Percentiles rank a stretch among this genome's conserved stretches.
Conservation (phyloP, 2,113 vertebrate species). For the Oryzias celebensis region DNA sequence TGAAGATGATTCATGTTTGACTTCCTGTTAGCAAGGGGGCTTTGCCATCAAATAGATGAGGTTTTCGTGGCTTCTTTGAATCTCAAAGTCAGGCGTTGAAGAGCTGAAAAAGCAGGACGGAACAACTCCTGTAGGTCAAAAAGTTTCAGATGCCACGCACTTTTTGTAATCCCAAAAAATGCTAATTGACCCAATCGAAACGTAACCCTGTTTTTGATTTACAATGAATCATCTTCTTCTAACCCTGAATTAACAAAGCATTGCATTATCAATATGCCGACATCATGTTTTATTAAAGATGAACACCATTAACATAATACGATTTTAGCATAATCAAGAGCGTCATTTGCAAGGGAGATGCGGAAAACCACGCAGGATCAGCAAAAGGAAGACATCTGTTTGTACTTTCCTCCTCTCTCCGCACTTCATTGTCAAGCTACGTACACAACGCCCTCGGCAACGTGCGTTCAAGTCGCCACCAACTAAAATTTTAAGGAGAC, state of each 20-base stretch:
- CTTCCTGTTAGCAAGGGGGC: conserved; percentile 37
- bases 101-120: not conserved
- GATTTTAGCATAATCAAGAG: conserved; percentile 74
- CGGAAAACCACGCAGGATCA: conserved; percentile 43
- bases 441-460: too few species aligned
- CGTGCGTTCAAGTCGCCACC: too few species aligned
- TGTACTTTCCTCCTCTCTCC: not conserved
- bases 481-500: too few species aligned
- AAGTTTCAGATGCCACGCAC: too few species aligned
- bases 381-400: conserved; percentile 25
- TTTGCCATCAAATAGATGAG: conserved; percentile 32
- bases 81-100: conserved; percentile 10
- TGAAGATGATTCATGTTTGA: conserved; percentile 47
- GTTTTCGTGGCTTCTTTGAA: conserved; percentile 34
- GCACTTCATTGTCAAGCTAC: too few species aligned
- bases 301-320: conserved; percentile 70
- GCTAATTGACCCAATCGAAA: conserved; percentile 4
- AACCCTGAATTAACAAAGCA: conserved; percentile 63
- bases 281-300: conserved; percentile 78
- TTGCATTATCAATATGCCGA: conserved; percentile 72
- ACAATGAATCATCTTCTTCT: conserved; percentile 41
- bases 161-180: too few species aligned
- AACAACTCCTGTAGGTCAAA: too few species aligned
- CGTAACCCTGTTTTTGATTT: conserved; percentile 16
- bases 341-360: conserved; percentile 65